Conservation (phyloP, 2,797 vertebrate species). For the Periparus ater region DNA sequence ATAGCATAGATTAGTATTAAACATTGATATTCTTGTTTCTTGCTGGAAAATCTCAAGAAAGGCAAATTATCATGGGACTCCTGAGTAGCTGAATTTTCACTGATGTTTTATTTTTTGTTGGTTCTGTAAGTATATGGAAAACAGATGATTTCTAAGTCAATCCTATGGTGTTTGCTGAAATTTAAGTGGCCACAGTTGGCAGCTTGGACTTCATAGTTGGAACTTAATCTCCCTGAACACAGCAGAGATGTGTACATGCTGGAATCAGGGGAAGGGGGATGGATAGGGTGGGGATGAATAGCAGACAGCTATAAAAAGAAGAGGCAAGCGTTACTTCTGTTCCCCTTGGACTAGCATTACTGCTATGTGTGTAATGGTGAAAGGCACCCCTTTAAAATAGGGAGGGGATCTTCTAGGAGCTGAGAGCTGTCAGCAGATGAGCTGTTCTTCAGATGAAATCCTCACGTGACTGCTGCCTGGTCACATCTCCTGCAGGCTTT, state of each 20-base stretch:
- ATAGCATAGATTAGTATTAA: neutral
- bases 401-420: neutral
- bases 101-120: neutral
- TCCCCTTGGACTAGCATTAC: neutral
- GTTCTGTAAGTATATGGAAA: neutral
- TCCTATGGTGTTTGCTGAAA: neutral
- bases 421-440: neutral
- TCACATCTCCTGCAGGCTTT: neutral
- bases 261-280: neutral
- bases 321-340: neutral
- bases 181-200: neutral
- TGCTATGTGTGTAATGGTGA: neutral
- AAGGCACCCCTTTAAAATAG: neutral
- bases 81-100: neutral
- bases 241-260: neutral
- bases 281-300: neutral
- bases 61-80: neutral
- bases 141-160: neutral
- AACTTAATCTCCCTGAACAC: neutral
- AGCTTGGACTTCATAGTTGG: neutral
- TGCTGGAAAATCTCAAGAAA: neutral
- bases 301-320: constrained; percentile 37
- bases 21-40: neutral
- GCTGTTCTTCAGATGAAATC: neutral
- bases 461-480: neutral